These are phyloP conservation scores for Urosaurus nigricauda DNA, from an alignment of 2,797 vertebrate species.

Conservation along the genomic window DNA sequence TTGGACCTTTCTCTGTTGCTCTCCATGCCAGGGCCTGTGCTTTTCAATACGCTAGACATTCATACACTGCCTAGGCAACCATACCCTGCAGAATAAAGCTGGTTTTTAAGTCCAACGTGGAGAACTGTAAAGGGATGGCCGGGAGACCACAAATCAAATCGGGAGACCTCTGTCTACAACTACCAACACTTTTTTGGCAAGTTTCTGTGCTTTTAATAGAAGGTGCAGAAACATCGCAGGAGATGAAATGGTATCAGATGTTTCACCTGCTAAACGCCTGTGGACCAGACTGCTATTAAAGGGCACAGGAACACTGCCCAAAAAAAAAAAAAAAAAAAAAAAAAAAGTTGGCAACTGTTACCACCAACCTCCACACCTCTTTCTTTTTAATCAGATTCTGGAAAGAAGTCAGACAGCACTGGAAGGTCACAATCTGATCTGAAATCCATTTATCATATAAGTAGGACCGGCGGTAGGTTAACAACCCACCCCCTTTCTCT, in stretches of 20 bases:
- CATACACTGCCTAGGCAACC: too few relatives aligned
- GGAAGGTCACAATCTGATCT: constrained; percentile 23
- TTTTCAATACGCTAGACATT: background rate
- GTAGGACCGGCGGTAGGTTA: constrained; percentile 11
- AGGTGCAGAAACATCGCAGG: background rate
- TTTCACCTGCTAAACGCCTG: background rate
- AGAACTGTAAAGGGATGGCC: background rate
- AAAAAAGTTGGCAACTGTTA: background rate
- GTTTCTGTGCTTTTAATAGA: background rate
- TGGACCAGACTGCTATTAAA: background rate
- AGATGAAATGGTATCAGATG: background rate
- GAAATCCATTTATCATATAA: constrained; percentile 36
- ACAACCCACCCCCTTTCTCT: constrained; percentile 2
- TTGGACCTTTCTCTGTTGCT: background rate
- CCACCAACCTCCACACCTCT: background rate
- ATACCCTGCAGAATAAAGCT: background rate
- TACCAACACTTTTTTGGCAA: background rate
- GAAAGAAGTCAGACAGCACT: constrained; percentile 21
- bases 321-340: background rate
- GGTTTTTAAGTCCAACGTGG: background rate
- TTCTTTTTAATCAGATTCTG: constrained; percentile 23
- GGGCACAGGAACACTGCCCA: background rate
- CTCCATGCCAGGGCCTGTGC: background rate
- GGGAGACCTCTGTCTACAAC: background rate
- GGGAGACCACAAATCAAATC: background rate